A percentile compares a stretch with the other conserved stretches of the same genome.
These are phyloP conservation scores for Myrmecophaga tridactyla DNA, from an alignment of 2,113 vertebrate genomes.

Conservation along the genomic window DNA sequence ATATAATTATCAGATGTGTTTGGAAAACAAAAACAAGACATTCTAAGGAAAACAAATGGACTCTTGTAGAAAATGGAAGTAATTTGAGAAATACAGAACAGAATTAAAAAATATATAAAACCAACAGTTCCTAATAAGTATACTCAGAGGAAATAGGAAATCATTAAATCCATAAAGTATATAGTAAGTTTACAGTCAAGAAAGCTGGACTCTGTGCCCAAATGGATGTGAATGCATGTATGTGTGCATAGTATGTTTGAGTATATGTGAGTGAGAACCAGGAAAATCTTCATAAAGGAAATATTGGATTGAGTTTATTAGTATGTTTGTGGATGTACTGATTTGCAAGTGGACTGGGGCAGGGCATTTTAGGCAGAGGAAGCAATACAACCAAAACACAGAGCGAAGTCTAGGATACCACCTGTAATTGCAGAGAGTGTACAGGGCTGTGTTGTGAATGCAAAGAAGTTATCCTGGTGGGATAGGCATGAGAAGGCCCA, in stretches of 20 bases:
- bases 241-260: background rate
- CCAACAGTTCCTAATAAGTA: background rate
- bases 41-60: background rate
- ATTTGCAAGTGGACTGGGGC: background rate
- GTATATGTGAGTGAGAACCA: background rate
- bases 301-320: background rate
- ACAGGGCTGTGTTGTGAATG: background rate
- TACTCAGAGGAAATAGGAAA: background rate
- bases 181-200: too few relatives aligned
- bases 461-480: background rate
- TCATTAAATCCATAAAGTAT: slow-evolving; percentile 10
- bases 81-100: slow-evolving; percentile 14
- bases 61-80: background rate
- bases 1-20: background rate
- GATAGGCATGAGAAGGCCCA: background rate
- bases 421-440: background rate
- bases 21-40: background rate
- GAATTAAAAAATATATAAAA: slow-evolving; percentile 27
- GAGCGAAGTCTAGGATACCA: background rate
- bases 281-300: background rate
- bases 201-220: background rate
- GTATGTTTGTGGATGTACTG: background rate
- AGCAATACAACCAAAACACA: background rate
- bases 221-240: background rate
- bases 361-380: background rate